phyloP scores from a whole-genome alignment of 1,140 invertebrate genomes.

The Plutomurus gul region DNA sequence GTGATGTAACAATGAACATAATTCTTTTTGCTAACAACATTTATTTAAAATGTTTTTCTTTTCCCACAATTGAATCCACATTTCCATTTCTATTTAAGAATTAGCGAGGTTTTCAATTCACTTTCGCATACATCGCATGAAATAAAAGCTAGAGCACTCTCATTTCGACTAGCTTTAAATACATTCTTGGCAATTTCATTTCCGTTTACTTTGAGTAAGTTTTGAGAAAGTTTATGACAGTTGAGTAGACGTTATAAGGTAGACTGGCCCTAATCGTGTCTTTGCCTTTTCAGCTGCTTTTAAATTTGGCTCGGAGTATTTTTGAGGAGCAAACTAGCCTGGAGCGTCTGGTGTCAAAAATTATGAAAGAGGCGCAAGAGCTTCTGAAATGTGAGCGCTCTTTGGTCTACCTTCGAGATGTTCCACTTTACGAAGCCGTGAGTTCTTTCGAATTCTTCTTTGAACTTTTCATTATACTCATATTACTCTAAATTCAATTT shows the following conservation, averaged over 20 bases:
- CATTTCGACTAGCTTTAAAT: too few relatives aligned
- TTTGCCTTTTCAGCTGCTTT: conserved; percentile 68
- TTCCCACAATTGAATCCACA: too few relatives aligned
- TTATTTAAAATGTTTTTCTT: too few relatives aligned
- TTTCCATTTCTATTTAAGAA: too few relatives aligned
- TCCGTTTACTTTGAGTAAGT: not conserved
- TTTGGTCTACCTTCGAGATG: conserved; percentile 84
- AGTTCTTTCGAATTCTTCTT: conserved; percentile 56
- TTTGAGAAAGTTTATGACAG: not conserved
- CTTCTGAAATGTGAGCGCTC: conserved; percentile 90
- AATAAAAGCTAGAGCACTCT: too few relatives aligned
- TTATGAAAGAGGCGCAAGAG: conserved; percentile 93
- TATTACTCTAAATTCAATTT: too few relatives aligned
- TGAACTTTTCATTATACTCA: conserved; percentile 6
- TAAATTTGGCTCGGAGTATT: conserved; percentile 83
- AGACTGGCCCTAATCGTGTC: not conserved
- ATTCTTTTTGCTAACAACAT: too few relatives aligned
- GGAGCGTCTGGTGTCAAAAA: conserved; percentile 90
- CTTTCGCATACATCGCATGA: too few relatives aligned
- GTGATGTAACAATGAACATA: too few relatives aligned
- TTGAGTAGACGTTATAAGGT: not conserved
- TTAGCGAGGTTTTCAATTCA: too few relatives aligned
- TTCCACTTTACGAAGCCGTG: conserved; percentile 79
- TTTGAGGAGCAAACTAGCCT: conserved; percentile 87
- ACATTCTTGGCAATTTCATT: too few relatives aligned